These are phyloP conservation scores for Aporophyla lueneburgensis DNA, from an alignment of 2,888 invertebrate species.

Conservation along the genomic window DNA sequence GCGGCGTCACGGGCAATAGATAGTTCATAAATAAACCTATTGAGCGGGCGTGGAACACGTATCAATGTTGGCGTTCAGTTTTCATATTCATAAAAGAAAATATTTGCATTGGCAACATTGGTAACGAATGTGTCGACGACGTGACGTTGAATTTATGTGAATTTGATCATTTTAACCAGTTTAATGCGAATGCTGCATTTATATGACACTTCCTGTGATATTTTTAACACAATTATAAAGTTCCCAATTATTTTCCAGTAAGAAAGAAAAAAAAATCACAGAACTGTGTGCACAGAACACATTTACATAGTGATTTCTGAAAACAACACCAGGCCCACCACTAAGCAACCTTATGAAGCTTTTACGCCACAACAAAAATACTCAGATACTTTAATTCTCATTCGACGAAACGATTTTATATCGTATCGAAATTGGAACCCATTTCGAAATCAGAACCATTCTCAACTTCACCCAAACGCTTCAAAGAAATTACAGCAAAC, in stretches of 20 bases:
- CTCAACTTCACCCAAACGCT: constrained; percentile 10
- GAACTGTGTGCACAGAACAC: too few relatives aligned
- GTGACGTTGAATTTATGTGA: constrained; percentile 39
- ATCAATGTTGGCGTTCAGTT: constrained; percentile 58
- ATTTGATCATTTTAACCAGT: constrained; percentile 37
- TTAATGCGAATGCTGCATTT: not conserved
- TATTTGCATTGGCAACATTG: constrained; percentile 61
- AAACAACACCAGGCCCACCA: not conserved
- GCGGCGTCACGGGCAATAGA: constrained; percentile 14
- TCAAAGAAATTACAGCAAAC: constrained; percentile 27
- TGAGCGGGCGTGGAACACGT: constrained; percentile 49
- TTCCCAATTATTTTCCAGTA: not conserved
- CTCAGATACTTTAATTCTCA: not conserved
- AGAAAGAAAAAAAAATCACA: too few relatives aligned
- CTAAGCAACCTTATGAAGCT: too few relatives aligned
- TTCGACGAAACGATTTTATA: not conserved
- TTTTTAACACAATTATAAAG: not conserved
- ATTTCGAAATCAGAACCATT: not conserved
- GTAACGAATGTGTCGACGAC: constrained; percentile 54
- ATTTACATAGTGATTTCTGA: not conserved
- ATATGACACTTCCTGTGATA: not conserved
- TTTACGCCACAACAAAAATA: not conserved
- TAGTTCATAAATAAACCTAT: constrained; percentile 50
- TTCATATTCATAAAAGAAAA: constrained; percentile 63
- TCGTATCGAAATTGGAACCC: not conserved